These are phyloP conservation scores for Loriculus beryllinus DNA, from an alignment of 2,797 vertebrate species.

Conservation along the genomic window DNA sequence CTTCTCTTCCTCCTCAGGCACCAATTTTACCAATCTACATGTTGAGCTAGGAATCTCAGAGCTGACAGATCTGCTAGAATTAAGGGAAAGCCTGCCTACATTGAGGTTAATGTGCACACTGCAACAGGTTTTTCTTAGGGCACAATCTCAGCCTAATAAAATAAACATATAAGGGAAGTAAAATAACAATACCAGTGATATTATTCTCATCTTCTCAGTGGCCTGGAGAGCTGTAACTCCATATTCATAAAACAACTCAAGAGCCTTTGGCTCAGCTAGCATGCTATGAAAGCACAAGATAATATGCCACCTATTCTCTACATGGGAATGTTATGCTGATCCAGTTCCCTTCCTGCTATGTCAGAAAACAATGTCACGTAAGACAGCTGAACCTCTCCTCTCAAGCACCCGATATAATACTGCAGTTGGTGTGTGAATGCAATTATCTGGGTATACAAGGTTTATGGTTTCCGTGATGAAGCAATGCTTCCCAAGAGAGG, in stretches of 20 bases:
- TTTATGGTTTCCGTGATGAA: slow-evolving; percentile 28
- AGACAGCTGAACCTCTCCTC: slow-evolving; percentile 40
- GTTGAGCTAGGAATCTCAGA: not conserved
- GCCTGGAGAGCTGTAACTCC: slow-evolving; percentile 25
- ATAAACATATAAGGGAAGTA: not conserved
- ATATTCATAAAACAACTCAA: slow-evolving; percentile 4
- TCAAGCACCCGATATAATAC: slow-evolving; percentile 16
- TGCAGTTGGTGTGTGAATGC: not conserved
- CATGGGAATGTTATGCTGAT: slow-evolving; percentile 36
- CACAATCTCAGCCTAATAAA: slow-evolving; percentile 16
- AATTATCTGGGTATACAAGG: slow-evolving; percentile 38
- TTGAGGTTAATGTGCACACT: not conserved
- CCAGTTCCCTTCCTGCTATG: slow-evolving; percentile 29
- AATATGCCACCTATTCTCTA: slow-evolving; percentile 40
- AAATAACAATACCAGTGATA: not conserved
- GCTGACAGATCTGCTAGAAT: not conserved
- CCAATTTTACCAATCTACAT: slow-evolving; percentile 5
- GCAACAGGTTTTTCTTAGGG: not conserved
- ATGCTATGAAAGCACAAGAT: slow-evolving; percentile 26
- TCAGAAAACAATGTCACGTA: slow-evolving; percentile 17
- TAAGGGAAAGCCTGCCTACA: not conserved
- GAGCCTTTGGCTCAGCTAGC: slow-evolving; percentile 19
- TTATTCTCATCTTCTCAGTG: not conserved
- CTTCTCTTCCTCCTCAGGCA: slow-evolving; percentile 51
- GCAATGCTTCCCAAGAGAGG: not conserved